These are phyloP conservation scores for Alentia gelatinosa DNA, from an alignment of 2,888 invertebrate genomes.

Conservation along the genomic window DNA sequence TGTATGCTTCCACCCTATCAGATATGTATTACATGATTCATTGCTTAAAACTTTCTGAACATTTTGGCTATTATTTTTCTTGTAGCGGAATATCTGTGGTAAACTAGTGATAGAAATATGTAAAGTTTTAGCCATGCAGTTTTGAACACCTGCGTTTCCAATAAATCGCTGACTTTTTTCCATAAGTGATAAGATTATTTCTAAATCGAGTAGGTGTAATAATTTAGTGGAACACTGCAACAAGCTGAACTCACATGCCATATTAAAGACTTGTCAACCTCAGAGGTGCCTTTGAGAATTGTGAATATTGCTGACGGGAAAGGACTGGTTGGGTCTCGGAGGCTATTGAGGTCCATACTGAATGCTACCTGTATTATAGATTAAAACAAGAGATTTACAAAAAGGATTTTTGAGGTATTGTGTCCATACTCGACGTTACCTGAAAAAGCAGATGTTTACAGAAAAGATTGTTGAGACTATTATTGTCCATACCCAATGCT, in stretches of 20 bases:
- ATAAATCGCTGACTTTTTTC: not conserved
- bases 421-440: too few species aligned
- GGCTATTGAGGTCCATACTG: constrained; percentile 52
- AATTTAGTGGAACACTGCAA: too few species aligned
- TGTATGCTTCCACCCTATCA: too few species aligned
- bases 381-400: too few species aligned
- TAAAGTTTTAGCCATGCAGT: not conserved
- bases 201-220: not conserved
- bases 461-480: not conserved
- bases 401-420: too few species aligned
- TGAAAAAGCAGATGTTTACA: not conserved
- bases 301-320: constrained; percentile 49
- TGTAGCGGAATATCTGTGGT: too few species aligned
- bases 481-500: too few species aligned
- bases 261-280: not conserved
- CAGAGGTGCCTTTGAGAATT: constrained; percentile 7
- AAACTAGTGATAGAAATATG: not conserved
- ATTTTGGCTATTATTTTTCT: not conserved
- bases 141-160: not conserved
- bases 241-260: constrained; percentile 24
- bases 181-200: too few species aligned
- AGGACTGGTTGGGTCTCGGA: constrained; percentile 30
- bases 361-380: constrained; percentile 48
- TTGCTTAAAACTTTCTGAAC: not conserved
- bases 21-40: not conserved